These are phyloP conservation scores for Tetramorium simillimum DNA, from an alignment of 1,140 invertebrate genomes.

Conservation along the genomic window DNA sequence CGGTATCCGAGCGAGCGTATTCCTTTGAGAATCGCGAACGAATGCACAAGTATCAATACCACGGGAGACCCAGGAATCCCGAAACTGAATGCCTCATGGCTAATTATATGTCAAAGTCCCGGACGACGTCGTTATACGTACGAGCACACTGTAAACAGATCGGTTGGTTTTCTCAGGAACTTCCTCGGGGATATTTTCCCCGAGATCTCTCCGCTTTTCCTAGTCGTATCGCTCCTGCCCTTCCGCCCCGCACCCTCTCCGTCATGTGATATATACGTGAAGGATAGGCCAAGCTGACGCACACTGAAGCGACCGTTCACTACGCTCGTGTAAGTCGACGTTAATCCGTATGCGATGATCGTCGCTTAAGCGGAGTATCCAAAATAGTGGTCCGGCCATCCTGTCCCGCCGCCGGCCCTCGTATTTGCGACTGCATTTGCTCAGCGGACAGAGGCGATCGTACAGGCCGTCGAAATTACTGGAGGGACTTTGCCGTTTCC, in stretches of 20 bases:
- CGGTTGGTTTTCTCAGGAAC: background rate
- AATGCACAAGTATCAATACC: background rate
- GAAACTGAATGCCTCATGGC: background rate
- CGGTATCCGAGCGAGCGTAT: background rate
- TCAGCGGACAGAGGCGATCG: conserved; percentile 52
- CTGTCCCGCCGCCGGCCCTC: background rate
- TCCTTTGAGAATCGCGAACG: background rate
- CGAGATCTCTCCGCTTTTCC: conserved; percentile 1
- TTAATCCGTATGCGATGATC: conserved; percentile 50
- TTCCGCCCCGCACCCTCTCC: background rate
- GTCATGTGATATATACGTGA: conserved; percentile 42
- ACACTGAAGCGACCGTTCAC: conserved; percentile 64
- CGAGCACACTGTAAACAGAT: background rate
- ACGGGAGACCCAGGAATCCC: background rate
- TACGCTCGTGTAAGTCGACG: conserved; percentile 53
- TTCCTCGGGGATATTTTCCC: background rate
- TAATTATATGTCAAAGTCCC: conserved; percentile 52
- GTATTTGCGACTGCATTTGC: conserved; percentile 51
- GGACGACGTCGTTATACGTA: conserved; percentile 16
- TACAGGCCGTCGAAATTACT: conserved; percentile 62
- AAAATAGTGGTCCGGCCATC: conserved; percentile 37
- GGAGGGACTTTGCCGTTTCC: background rate
- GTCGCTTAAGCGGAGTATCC: conserved; percentile 49
- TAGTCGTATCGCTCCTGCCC: background rate
- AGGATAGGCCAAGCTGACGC: conserved; percentile 54